Base-by-base conservation (phyloP, 35 echinoderm and acorn worm genomes). In the Heliocidaris tuberculata region DNA sequence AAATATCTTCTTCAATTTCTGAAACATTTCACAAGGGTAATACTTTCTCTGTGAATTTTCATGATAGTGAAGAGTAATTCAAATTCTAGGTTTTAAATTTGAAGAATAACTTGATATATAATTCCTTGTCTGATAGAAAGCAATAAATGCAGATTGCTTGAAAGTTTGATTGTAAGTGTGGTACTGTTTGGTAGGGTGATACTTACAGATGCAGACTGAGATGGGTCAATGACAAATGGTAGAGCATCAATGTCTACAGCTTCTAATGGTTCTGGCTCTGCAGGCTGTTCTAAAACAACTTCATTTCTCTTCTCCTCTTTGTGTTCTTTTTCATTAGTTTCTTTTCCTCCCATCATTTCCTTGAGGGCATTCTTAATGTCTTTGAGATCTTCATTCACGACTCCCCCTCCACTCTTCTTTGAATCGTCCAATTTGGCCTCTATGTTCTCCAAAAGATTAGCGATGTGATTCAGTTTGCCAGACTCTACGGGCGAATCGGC, bases 201-300 rank as follows among this genome's bases (percentile, higher is more conserved):
- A 93, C 91, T 93, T 59, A 93, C 91, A 10, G 91, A 93, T 27
- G 50, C 50, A 17, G 47, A 48, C 48, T 93, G 50, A 48, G 91
- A 93, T 52, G 48, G 47, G 6, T 93, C 91, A 30, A 13, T 59
- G 13, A 93, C 31, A 24, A 93, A 93, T 27, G 91, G 91, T 30
- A 93, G 30, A 59, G 47, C 50, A n/a, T 93, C 91, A 11, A 93
- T 93, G 29, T 59, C 91, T 27, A 93, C 91, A 30, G 48, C 19
- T 31, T 49, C 50, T n/a, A 59, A 6, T 4, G 49, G 29, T 31
- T 93, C 91, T 27, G n/a, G 16, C 29, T 52, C 50, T 52, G 31
- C 50, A 30, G 91, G 91, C 91, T 93, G 12, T 59, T 93, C 91
- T 93, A 93, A 59, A 30, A 50, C 91, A 15, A 93, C 17, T 32